Base-by-base conservation (phyloP, 2,113 vertebrate species). In the Centrocercus urophasianus region DNA sequence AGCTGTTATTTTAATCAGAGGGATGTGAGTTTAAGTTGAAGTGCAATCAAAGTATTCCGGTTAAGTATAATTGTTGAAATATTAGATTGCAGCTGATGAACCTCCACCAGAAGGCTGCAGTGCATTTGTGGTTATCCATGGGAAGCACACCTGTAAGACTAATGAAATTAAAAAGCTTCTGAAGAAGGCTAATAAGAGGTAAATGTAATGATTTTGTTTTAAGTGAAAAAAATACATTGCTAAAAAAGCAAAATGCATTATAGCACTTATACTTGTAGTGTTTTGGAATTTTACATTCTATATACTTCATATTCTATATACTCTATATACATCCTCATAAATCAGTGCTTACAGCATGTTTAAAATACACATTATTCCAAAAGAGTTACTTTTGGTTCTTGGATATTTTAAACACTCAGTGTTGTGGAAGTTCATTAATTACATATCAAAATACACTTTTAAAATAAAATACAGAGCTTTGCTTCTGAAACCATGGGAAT, bases 141-240 rank as follows among this genome's bases (percentile, higher is more conserved):
- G 97, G 93, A 98, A 98, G 92, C 97, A 95, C 63, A 98, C 98
- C 97, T 99, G 99, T 97, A 99, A 98, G 94, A 97, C 97, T 95
- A 99, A 98, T 95, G 98, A 99, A 83, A 98, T 99, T 90, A 99
- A 99, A 97, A 99, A 99, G 93, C 98, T 99, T 59, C 97, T 99
- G 96, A 99, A 98, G 97, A 98, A 98, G 89, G 99, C 99, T 92
- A 81, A 97, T 95, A 97, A 97, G 97, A 99, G 99, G 99, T 99
- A 99, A 96, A 54, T 84, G 34, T 52, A 89, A 76, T 67, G 20
- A 91, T 72, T 30, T 95, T 5, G 24, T 54, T 54, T 89, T 84
- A 88, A 86, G 40, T 20, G n/a, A 27, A 77, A 64, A 61, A 80
- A 94, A 70, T n/a, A 84, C 36, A 64, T 86, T 82, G 45, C 36